Base-by-base conservation (phyloP, 2,113 vertebrate genomes). In the Spilogale gracilis region DNA sequence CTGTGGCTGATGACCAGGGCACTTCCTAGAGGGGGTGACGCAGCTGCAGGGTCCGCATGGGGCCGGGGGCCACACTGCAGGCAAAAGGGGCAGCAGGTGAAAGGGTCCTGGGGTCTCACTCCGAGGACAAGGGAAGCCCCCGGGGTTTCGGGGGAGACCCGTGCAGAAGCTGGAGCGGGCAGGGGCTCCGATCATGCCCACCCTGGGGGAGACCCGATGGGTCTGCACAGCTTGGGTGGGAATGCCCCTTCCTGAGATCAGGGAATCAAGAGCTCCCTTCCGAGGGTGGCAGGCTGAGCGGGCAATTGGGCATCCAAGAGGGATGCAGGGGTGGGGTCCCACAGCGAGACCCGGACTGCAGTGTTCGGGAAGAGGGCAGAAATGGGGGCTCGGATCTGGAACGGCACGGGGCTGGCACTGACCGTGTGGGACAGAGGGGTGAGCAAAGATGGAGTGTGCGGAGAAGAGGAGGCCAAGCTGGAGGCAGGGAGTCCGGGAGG, bases 331-430 rank as follows among this genome's bases (percentile, higher is more conserved):
- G 9, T 6, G 32, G n/a, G 61, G 20, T 13, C 3, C 38, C 4
- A 38, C 58, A 32, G 21, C 9, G 5, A 43, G 52, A 69, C 30
- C 27, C 9, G 1, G 60, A 9, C 18, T 6, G 6, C 32, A 9
- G 27, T 18, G 38, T 25, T 38, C 11, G 30, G 12, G 52, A 38
- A 43, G 54, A 30, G n/a, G 2, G 20, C 52, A 80, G 52, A 71
- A 52, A 25, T 8, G 21, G 63, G 30, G 20, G 50, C 7, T 25
- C 0, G 3, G 13, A 8, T 32, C 54, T 25, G 45, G 85, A 63
- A n/a, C 23, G 12, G 60, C 32, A 16, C 9, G 3, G 7, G 3
- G 25, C 2, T 1, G 27, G 18, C 27, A 1, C 17, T 60, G 2
- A n/a, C 14, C 11, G 9, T 12, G 6, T 8, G n/a, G 63, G 11